These are phyloP conservation scores for Apodemia zela DNA, from an alignment of 2,888 invertebrate species.

Conservation along the genomic window DNA sequence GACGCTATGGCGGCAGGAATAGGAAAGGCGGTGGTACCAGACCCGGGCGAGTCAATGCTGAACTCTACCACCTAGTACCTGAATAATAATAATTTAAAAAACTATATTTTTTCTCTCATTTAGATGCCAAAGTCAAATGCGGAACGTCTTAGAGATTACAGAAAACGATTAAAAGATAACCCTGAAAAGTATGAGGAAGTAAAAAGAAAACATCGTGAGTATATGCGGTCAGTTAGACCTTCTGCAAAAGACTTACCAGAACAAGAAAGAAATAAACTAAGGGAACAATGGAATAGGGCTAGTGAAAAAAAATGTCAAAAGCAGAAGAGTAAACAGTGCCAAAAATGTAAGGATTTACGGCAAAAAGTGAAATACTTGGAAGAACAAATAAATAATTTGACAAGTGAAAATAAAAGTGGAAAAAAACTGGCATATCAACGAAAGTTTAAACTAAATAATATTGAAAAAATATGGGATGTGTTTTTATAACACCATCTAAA, in stretches of 20 bases:
- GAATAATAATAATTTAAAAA: neutral
- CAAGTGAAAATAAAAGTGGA: no score
- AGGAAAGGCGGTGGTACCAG: no score
- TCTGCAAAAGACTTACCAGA: neutral
- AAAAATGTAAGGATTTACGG: conserved; percentile 6
- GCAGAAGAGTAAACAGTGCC: neutral
- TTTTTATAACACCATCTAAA: no score
- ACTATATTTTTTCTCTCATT: conserved; percentile 2
- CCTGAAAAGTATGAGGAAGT: conserved; percentile 11
- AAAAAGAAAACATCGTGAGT: conserved; percentile 6
- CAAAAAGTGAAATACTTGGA: neutral
- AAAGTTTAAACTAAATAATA: no score
- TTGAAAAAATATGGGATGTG: no score
- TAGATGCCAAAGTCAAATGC: conserved; percentile 6
- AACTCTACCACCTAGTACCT: no score
- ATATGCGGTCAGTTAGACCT: neutral
- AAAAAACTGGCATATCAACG: no score
- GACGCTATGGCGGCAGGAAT: no score
- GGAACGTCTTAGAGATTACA: conserved; percentile 12
- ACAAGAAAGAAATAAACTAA: conserved; percentile 12
- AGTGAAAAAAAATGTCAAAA: neutral
- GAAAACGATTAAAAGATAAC: conserved; percentile 9
- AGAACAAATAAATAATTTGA: neutral
- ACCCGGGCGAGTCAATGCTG: no score
- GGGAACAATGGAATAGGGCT: neutral